A percentile compares a stretch with the other conserved stretches of the same genome.
These are phyloP conservation scores for Geotrypetes seraphini DNA, from an alignment of 2,797 vertebrate species.

Conservation along the genomic window DNA sequence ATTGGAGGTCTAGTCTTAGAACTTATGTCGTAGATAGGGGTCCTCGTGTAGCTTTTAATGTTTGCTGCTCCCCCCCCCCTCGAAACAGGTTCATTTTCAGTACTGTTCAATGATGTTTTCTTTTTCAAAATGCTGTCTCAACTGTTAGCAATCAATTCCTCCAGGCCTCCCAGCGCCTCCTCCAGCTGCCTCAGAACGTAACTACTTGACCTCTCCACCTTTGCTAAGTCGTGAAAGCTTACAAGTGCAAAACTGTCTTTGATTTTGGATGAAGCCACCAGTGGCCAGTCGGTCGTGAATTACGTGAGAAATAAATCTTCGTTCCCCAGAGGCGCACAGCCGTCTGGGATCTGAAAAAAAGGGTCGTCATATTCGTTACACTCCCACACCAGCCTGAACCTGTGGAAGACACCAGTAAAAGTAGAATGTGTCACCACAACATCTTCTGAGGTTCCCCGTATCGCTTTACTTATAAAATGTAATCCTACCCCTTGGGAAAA, in stretches of 20 bases:
- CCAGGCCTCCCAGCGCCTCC: conserved; percentile 5
- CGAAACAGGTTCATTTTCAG: too few species aligned
- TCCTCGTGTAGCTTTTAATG: too few species aligned
- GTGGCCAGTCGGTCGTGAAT: conserved; percentile 7
- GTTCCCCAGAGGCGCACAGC: conserved; percentile 14
- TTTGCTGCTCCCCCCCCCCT: too few species aligned
- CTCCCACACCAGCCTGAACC: not conserved
- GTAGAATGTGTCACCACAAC: too few species aligned
- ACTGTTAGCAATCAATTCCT: not conserved
- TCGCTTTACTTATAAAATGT: conserved; percentile 11
- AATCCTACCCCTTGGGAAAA: conserved; percentile 41
- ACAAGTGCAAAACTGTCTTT: not conserved
- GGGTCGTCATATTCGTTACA: not conserved
- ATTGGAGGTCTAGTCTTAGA: too few species aligned
- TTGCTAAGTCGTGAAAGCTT: not conserved
- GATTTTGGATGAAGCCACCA: not conserved
- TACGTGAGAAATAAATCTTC: conserved; percentile 10
- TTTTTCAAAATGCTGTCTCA: conserved; percentile 11
- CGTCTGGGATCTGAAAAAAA: conserved; percentile 1
- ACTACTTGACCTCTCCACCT: not conserved
- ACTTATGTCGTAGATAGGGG: too few species aligned
- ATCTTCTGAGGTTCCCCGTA: not conserved
- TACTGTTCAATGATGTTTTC: too few species aligned
- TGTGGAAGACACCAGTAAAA: too few species aligned
- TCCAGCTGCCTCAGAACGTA: not conserved